Base-by-base conservation (phyloP, 35 echinoderm and acorn worm species). In the Hemicentrotus pulcherrimus region DNA sequence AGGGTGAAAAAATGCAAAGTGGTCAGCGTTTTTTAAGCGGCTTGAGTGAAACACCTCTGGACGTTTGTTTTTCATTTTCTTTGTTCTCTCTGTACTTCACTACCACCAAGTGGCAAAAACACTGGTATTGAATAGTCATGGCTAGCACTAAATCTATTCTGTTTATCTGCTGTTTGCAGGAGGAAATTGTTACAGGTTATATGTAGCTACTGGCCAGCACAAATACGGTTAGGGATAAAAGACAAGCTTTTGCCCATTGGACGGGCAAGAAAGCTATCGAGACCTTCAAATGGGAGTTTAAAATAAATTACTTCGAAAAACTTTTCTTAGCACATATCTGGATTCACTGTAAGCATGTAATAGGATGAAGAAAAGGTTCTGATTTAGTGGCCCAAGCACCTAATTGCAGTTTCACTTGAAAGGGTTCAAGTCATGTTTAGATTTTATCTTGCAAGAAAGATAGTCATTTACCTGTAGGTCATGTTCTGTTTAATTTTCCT, bases 31-130 rank as follows among this genome's bases (percentile, higher is more conserved):
- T 35, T 90, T 41, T 90, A 90, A 90, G 65, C 88, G 19, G 88
- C 88, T 90, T 90, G 88, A 45, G 32, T 41, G 88, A 90, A 90
- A 90, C 88, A 90, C 88, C 88, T 90, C 88, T 47, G 46, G 88
- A 45, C 32, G 19, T 90, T 90, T 90, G 88, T 90, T 90, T 90
- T 90, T 28, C 88, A 2, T 41, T 47, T 90, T 90, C 18, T 45
- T 45, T 90, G 6, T 41, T 8, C 9, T 89, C 32, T 41, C 88
- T 16, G n/a, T 11, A 90, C 19, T 78, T 78, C 28, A n/a, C 19
- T 78, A 6, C 65, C 4, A 22, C 28, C 6, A n/a, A 78, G 65
- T 18, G 24, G 65, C 65, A 55, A 55, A 55, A 55, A 55, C 50
- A 55, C 24, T 28, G 19, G 19, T 28, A 78, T n/a, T 78, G 65